Conservation (phyloP, 2,888 invertebrate genomes). For the Linnaemya tessellans region DNA sequence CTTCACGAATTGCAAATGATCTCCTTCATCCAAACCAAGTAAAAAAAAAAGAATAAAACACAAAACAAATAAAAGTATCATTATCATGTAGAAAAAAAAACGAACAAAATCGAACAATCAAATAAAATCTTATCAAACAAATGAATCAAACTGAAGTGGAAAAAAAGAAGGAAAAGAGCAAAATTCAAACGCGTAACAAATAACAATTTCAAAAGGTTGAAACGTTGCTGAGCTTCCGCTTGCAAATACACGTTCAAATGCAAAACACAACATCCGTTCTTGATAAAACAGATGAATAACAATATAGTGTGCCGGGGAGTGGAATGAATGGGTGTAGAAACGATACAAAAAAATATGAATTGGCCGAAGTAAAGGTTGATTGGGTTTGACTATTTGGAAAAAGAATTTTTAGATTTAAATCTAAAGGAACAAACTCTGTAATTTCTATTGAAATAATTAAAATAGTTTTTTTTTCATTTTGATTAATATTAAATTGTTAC, state of each 20-base stretch:
- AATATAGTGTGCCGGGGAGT: neutral
- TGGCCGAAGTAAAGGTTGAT: slow-evolving; percentile 52
- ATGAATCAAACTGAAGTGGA: slow-evolving; percentile 54
- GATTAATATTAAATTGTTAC: too few relatives aligned
- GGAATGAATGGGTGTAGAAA: slow-evolving; percentile 19
- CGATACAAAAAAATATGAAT: slow-evolving; percentile 70
- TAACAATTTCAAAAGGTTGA: slow-evolving; percentile 69
- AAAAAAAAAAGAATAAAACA: neutral
- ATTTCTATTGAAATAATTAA: too few relatives aligned
- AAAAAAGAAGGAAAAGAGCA: slow-evolving; percentile 15
- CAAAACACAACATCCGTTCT: slow-evolving; percentile 46
- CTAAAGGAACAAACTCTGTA: too few relatives aligned
- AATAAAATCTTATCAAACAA: slow-evolving; percentile 58
- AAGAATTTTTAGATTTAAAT: neutral
- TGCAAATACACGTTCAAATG: slow-evolving; percentile 1
- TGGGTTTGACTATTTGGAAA: slow-evolving; percentile 21
- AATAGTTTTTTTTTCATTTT: too few relatives aligned
- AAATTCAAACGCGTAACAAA: slow-evolving; percentile 64
- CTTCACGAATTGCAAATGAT: slow-evolving; percentile 52
- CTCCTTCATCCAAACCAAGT: neutral
- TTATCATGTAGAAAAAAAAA: slow-evolving; percentile 23
- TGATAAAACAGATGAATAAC: slow-evolving; percentile 26
- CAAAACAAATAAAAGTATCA: slow-evolving; percentile 51
- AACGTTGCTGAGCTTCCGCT: slow-evolving; percentile 61
- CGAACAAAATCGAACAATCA: slow-evolving; percentile 33